Conservation (phyloP, 2,888 invertebrate species). For the Hofmannophila pseudospretella region DNA sequence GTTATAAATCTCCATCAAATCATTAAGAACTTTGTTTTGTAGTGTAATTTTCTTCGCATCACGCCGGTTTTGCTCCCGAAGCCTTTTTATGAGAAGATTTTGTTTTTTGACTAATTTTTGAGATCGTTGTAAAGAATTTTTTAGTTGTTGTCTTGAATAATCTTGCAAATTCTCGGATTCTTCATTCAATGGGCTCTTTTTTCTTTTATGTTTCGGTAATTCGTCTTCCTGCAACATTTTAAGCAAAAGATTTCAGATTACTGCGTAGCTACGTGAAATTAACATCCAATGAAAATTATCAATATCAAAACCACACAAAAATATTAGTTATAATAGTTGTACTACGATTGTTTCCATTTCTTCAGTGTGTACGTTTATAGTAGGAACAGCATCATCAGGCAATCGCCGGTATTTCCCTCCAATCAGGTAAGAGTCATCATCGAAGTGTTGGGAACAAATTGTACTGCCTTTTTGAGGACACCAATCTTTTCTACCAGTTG, state of each 20-base stretch:
- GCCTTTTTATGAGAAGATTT: neutral
- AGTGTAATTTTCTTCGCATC: conserved; percentile 3
- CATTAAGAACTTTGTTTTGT: conserved; percentile 8
- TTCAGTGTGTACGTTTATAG: neutral
- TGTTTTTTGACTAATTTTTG: conserved; percentile 1
- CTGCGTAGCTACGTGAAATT: no score
- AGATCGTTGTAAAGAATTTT: neutral
- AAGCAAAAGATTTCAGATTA: no score
- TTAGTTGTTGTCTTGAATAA: neutral
- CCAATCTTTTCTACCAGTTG: conserved; percentile 3
- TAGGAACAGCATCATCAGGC: conserved; percentile 3
- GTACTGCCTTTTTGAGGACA: neutral
- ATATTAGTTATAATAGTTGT: no score
- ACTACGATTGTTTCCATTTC: neutral
- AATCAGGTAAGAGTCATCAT: neutral
- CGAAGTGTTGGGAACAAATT: conserved; percentile 6
- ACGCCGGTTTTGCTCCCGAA: conserved; percentile 1
- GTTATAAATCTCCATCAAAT: conserved; percentile 7
- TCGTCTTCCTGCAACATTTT: no score
- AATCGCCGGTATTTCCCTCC: neutral
- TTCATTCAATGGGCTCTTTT: no score
- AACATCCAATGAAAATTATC: no score
- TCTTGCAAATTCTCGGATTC: neutral
- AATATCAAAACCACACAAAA: no score
- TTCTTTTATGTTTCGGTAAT: no score